Percentiles rank a stretch among this genome's conserved stretches.
Conservation (phyloP, 2,797 vertebrate genomes). For the Pipistrellus kuhlii region DNA sequence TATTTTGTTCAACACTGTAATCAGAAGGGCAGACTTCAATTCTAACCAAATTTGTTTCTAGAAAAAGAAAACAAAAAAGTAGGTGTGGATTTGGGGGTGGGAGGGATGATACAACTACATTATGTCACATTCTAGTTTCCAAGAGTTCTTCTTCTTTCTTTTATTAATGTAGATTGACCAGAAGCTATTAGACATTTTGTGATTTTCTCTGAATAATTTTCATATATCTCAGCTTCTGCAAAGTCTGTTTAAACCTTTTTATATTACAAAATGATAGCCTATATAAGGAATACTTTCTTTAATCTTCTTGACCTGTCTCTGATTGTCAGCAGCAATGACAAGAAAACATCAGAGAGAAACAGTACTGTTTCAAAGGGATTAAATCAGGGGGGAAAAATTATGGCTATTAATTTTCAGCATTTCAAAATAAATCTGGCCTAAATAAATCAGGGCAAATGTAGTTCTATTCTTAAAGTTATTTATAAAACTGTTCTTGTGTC, state of each 20-base stretch:
- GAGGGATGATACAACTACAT: not conserved
- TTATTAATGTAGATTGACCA: not conserved
- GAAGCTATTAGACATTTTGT: conserved; percentile 2
- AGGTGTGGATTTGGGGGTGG: not conserved
- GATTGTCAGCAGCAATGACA: not conserved
- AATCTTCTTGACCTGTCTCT: not conserved
- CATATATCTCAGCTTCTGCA: not conserved
- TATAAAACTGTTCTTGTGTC: conserved; percentile 1
- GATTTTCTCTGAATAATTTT: conserved; percentile 54
- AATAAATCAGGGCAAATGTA: conserved; percentile 4
- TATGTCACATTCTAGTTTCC: not conserved
- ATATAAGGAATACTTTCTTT: not conserved
- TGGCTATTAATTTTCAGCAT: not conserved
- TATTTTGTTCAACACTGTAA: not conserved
- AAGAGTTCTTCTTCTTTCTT: not conserved
- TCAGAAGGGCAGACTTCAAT: not conserved
- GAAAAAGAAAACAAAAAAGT: conserved; percentile 10
- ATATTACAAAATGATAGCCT: not conserved
- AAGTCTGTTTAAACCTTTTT: conserved; percentile 5
- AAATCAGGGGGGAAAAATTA: not conserved
- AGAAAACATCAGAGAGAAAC: conserved; percentile 34
- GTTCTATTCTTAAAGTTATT: conserved; percentile 12
- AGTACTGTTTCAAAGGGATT: not conserved
- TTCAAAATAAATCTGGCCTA: conserved; percentile 44
- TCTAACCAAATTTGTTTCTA: not conserved